Conservation (phyloP, 2,888 invertebrate species). For the Netelia virgata region DNA sequence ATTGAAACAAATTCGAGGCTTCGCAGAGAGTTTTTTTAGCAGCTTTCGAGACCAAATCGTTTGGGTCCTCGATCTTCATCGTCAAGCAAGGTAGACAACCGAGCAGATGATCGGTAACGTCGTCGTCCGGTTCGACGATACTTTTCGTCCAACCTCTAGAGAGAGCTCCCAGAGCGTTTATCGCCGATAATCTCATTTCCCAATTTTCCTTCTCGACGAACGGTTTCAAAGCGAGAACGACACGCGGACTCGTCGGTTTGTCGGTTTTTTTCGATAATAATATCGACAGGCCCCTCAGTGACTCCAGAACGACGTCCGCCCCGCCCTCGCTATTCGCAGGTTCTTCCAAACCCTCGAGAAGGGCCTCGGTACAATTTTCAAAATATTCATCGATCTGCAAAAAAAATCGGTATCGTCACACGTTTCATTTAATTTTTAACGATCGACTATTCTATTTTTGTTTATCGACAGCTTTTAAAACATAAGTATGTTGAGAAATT, state of each 20-base stretch:
- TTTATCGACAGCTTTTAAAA: too few species aligned
- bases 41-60: slow-evolving; percentile 75
- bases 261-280: slow-evolving; percentile 76
- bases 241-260: slow-evolving; percentile 78
- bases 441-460: not conserved
- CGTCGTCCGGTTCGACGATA: slow-evolving; percentile 72
- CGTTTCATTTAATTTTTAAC: slow-evolving; percentile 3
- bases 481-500: too few species aligned
- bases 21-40: slow-evolving; percentile 77
- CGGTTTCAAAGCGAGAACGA: slow-evolving; percentile 80
- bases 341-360: slow-evolving; percentile 81
- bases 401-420: not conserved
- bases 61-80: slow-evolving; percentile 79
- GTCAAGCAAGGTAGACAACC: slow-evolving; percentile 80
- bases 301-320: slow-evolving; percentile 79
- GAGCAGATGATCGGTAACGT: slow-evolving; percentile 79
- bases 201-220: slow-evolving; percentile 81
- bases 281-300: slow-evolving; percentile 78
- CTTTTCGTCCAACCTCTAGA: slow-evolving; percentile 77
- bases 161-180: slow-evolving; percentile 77
- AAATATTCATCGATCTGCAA: slow-evolving; percentile 79
- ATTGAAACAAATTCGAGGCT: slow-evolving; percentile 75
- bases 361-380: slow-evolving; percentile 78
- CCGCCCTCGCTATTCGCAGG: slow-evolving; percentile 77
- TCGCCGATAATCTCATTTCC: slow-evolving; percentile 80